Evolutionary conservation across 1,140 invertebrate genomes (phyloP).

Genomic region (Pissodes strobi): DNA sequence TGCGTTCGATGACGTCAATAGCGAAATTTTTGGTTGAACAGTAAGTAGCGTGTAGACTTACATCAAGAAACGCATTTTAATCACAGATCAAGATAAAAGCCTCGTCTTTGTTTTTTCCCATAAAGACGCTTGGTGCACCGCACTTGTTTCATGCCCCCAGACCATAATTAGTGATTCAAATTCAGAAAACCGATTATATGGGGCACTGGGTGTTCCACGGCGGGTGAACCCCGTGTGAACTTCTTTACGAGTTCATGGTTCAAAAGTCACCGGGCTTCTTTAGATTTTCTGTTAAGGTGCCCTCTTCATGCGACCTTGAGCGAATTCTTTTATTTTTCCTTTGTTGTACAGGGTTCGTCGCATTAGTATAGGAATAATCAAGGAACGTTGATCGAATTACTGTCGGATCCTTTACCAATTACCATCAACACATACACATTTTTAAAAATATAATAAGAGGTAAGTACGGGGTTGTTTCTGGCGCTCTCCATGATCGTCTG

Average conservation of each 20-base stretch:
- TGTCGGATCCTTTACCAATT: too few species aligned
- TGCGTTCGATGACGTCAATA: too few species aligned
- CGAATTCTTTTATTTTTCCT: background rate
- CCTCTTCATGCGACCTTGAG: constrained; percentile 11
- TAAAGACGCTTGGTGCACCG: background rate
- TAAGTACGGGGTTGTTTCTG: too few species aligned
- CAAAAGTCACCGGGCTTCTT: constrained; percentile 9
- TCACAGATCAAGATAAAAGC: background rate
- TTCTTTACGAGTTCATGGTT: constrained; percentile 20
- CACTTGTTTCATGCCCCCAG: constrained; percentile 3
- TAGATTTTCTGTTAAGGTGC: constrained; percentile 18
- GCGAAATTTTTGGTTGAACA: too few species aligned
- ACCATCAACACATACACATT: too few species aligned
- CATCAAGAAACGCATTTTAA: too few species aligned
- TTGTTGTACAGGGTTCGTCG: background rate
- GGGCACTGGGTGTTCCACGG: constrained; percentile 22
- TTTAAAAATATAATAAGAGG: too few species aligned
- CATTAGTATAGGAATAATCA: too few species aligned
- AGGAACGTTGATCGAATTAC: too few species aligned
- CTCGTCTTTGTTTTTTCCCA: constrained; percentile 9
- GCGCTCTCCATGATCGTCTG: too few species aligned
- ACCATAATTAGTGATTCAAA: constrained; percentile 19
- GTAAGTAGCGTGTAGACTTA: too few species aligned
- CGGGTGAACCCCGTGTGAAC: constrained; percentile 20
- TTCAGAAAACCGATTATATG: constrained; percentile 20